phyloP scores from a whole-genome alignment of 2,113 vertebrate genomes.

The Azemiops feae region DNA sequence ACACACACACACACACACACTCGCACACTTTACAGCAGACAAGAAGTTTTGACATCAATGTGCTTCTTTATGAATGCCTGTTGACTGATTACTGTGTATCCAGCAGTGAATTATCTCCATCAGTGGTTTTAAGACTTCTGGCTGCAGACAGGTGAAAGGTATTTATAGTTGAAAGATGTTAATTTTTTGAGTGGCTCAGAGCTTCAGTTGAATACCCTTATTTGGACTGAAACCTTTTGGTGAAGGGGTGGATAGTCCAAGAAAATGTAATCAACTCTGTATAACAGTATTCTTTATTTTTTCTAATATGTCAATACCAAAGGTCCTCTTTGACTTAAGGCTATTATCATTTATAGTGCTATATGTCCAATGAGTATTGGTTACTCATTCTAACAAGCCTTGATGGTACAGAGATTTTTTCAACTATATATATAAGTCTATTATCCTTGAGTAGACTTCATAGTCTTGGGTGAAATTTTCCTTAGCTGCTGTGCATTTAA shows the following conservation, averaged over 20 bases:
- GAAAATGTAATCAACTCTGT: background rate
- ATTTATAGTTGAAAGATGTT: background rate
- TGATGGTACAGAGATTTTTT: background rate
- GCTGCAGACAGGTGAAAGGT: background rate
- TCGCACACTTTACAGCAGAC: background rate
- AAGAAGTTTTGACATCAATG: background rate
- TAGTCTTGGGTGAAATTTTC: background rate
- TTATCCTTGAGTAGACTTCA: background rate
- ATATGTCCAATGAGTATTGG: conserved; percentile 43
- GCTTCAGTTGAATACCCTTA: conserved; percentile 6
- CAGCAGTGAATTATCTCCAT: background rate
- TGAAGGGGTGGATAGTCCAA: background rate
- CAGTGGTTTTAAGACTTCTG: conserved; percentile 19
- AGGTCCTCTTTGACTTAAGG: conserved; percentile 40
- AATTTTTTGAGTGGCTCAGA: conserved; percentile 26
- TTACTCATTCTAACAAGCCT: conserved; percentile 39
- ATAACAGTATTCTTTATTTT: conserved; percentile 5
- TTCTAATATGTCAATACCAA: conserved; percentile 3
- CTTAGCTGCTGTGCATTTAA: background rate
- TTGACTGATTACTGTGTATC: background rate
- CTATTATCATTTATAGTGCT: conserved; percentile 31
- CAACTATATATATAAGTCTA: background rate
- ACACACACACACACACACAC: no score
- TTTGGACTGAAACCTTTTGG: background rate
- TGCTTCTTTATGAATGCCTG: background rate